Evolutionary conservation across 1,140 invertebrate species (phyloP).

Genomic region (Dufourea novaeangliae): DNA sequence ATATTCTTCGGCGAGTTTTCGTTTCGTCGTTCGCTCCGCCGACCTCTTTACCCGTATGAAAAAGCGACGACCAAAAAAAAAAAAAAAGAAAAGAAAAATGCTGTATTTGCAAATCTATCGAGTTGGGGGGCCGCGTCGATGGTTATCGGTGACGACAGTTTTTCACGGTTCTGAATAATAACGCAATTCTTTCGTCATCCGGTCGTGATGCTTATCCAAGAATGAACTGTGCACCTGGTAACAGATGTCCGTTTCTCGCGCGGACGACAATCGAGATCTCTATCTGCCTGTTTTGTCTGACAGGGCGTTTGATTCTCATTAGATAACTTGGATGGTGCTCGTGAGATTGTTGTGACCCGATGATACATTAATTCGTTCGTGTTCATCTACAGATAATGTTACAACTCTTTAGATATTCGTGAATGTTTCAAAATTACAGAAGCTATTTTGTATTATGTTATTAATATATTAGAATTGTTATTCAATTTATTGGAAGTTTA

Average conservation of each 20-base stretch:
- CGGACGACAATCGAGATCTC: conserved; percentile 68
- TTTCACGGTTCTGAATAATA: conserved; percentile 62
- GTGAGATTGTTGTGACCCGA: conserved; percentile 3
- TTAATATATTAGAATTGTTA: too few species aligned
- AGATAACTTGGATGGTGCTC: conserved; percentile 24
- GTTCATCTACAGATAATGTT: too few species aligned
- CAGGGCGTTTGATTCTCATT: conserved; percentile 38
- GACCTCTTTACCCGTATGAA: not conserved
- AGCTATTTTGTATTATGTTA: too few species aligned
- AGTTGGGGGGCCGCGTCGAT: conserved; percentile 25
- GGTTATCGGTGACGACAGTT: conserved; percentile 43
- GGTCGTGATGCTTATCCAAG: conserved; percentile 71
- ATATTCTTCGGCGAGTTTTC: not conserved
- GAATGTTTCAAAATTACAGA: too few species aligned
- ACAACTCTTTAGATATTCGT: too few species aligned
- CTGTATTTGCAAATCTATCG: conserved; percentile 23
- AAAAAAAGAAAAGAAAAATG: not conserved
- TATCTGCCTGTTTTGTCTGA: conserved; percentile 54
- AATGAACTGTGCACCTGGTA: conserved; percentile 56
- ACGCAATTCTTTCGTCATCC: conserved; percentile 68
- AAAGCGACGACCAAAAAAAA: not conserved
- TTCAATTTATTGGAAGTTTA: too few species aligned
- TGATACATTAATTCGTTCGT: conserved; percentile 12
- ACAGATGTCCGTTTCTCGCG: conserved; percentile 74
- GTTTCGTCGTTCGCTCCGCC: not conserved